These are phyloP conservation scores for Macrochelys suwanniensis DNA, from an alignment of 2,797 vertebrate genomes.

Conservation along the genomic window DNA sequence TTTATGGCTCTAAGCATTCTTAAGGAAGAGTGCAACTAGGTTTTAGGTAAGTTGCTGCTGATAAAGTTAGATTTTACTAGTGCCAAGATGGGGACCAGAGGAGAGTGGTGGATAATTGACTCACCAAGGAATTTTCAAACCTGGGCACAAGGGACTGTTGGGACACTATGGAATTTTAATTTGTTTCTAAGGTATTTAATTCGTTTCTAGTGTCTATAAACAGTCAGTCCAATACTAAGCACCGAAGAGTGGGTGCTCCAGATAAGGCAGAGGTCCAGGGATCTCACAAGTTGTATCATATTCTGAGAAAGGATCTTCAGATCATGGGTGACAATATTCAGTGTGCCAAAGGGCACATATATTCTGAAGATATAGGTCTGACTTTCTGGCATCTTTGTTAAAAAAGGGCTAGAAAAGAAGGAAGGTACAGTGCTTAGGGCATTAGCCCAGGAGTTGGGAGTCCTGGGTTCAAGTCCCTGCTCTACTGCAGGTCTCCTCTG, in stretches of 20 bases:
- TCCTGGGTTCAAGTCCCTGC: fast-evolving
- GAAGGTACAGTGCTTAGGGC: neutral
- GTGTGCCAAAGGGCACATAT: neutral
- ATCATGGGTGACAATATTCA: neutral
- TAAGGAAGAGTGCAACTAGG: neutral
- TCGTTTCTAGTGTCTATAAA: neutral
- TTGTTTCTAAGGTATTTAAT: neutral
- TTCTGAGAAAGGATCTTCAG: neutral
- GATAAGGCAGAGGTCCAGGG: neutral
- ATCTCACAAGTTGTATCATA: neutral
- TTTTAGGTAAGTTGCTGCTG: neutral
- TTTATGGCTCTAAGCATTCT: neutral
- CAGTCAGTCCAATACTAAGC: neutral
- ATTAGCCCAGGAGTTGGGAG: neutral
- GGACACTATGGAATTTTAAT: neutral
- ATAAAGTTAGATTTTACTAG: neutral
- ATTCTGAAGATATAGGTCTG: neutral
- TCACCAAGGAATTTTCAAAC: neutral
- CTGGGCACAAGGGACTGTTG: neutral
- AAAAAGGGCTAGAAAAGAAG: neutral
- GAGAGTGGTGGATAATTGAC: neutral
- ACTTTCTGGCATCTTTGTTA: neutral
- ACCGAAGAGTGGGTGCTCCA: neutral
- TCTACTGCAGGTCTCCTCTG: fast-evolving
- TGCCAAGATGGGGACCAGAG: neutral